Conservation (phyloP, 2,888 invertebrate genomes). For the Sarcophaga subvicina region DNA sequence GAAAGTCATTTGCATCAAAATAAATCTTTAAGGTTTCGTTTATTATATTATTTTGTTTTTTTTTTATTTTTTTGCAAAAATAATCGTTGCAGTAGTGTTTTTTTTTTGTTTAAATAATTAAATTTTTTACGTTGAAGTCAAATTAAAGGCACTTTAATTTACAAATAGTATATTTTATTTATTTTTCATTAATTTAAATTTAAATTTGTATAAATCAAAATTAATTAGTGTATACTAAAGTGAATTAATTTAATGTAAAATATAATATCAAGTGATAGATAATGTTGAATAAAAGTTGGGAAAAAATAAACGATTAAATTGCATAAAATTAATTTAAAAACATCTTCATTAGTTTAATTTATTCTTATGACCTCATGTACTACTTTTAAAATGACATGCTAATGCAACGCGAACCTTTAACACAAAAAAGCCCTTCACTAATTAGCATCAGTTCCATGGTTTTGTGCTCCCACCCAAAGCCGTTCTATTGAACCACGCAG, state of each 20-base stretch:
- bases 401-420: too few species aligned
- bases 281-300: too few species aligned
- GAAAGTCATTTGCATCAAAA: constrained; percentile 6
- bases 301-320: too few species aligned
- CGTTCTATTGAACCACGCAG: too few species aligned
- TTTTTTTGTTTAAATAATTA: constrained; percentile 7
- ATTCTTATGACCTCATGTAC: background rate
- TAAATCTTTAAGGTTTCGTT: constrained; percentile 16
- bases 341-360: too few species aligned
- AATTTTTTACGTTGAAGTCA: constrained; percentile 33
- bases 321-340: too few species aligned
- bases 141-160: constrained; percentile 64
- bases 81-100: constrained; percentile 41
- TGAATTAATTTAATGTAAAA: too few species aligned
- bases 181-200: background rate
- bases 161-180: constrained; percentile 38
- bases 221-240: too few species aligned
- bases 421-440: too few species aligned
- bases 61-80: constrained; percentile 26
- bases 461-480: too few species aligned
- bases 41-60: constrained; percentile 12
- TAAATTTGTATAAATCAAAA: background rate
- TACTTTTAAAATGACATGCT: background rate
- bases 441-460: too few species aligned
- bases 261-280: too few species aligned